Evolutionary conservation across 2,797 vertebrate genomes (phyloP).

Genomic region (Okamejei kenojei): DNA sequence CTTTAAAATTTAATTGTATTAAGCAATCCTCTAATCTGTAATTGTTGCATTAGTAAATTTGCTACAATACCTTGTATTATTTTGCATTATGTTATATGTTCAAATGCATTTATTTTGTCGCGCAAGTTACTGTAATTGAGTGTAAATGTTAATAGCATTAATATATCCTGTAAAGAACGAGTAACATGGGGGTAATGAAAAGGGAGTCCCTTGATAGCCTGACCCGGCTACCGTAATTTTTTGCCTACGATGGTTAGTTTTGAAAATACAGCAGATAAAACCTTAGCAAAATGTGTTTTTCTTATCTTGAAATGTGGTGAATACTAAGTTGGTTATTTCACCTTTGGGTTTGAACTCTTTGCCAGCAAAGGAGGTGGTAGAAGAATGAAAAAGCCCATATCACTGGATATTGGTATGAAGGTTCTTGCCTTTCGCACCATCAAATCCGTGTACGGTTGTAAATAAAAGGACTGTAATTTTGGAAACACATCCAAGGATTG

Average conservation of each 20-base stretch:
- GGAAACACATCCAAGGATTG: background rate
- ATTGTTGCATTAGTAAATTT: conserved; percentile 41
- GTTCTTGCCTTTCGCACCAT: conserved; percentile 31
- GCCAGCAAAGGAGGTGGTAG: conserved; percentile 30
- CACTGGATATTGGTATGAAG: conserved; percentile 34
- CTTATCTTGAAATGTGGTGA: conserved; percentile 12
- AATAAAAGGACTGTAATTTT: conserved; percentile 30
- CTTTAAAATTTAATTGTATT: conserved; percentile 52
- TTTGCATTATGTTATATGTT: conserved; percentile 7
- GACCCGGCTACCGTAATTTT: conserved; percentile 57
- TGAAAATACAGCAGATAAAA: conserved; percentile 5
- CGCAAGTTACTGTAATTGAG: conserved; percentile 51
- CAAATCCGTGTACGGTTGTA: conserved; percentile 8
- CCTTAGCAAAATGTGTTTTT: background rate
- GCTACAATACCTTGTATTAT: conserved; percentile 42
- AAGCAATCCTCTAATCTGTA: conserved; percentile 45
- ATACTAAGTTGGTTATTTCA: conserved; percentile 11
- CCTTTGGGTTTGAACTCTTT: conserved; percentile 25
- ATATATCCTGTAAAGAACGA: conserved; percentile 67
- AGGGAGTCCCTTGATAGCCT: conserved; percentile 60
- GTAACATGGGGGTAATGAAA: conserved; percentile 59
- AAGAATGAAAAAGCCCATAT: conserved; percentile 30
- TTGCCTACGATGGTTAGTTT: background rate
- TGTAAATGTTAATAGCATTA: conserved; percentile 35
- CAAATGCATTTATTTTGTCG: conserved; percentile 38